Evolutionary conservation across 1,140 invertebrate species (phyloP), one percentile per base, ranked within the genome.

Genomic region (Orius insidiosus): DNA sequence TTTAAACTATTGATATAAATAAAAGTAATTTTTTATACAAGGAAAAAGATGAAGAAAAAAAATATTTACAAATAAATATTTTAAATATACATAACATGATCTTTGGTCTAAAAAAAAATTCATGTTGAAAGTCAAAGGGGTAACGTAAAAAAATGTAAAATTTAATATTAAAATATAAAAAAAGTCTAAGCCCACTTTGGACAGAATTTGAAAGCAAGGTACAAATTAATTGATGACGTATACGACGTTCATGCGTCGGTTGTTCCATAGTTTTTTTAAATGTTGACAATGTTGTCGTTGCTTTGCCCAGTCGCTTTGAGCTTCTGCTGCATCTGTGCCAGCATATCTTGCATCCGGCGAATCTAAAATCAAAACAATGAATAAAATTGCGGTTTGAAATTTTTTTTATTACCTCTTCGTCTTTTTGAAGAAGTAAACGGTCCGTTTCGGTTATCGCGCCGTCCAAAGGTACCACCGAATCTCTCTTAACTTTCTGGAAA

Each of bases 241-340:
- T 10, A 13, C 42, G 16, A 1, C 3, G 5, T n/a, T n/a, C n/a
- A n/a, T n/a, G n/a, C n/a, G n/a, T 6, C 3, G n/a, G 42, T 47
- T 31, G 32, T 35, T 30, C n/a, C n/a, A n/a, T 35, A 19, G 5
- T 39, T 16, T 2, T 45, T 31, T 54, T 45, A 56, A 34, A 56
- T 53, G 18, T 56, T 56, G 8, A 56, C 54, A 14, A 56, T 50
- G 45, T 49, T 52, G 38, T 57, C 55, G 32, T 49, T 51, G 40
- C 53, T 55, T 57, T 76, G 72, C 55, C 77, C 76, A 46, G 77
- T 78, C 50, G 78, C 77, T 65, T 87, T 85, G 19, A 96, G 74
- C 66, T 94, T 87, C 55, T 90, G 85, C 68, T 97, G 88, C 92
- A 97, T 97, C 63, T 90, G 85, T 18, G 83, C 78, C 47, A 97